Base-by-base conservation (phyloP, 2,797 vertebrate species). In the Danio jaintianensis region DNA sequence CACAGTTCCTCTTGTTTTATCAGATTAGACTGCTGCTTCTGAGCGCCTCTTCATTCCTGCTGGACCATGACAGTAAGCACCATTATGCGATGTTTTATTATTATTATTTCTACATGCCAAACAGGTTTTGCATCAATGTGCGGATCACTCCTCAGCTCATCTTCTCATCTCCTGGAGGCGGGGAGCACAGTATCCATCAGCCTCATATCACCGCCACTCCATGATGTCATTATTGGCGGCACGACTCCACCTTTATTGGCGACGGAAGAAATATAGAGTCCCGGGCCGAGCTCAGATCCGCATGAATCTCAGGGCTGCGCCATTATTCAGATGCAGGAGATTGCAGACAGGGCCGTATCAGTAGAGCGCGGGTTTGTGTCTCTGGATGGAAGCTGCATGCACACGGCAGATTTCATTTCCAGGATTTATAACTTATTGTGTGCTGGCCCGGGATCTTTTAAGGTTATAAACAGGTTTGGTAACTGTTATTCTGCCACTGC, bases 361-460 rank as follows among this genome's bases (percentile, higher is more conserved):
- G 75, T 67, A 47, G 7, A 8, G 5, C 1, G 43, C 40, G 61
- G 36, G 58, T 75, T 58, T 81, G 67, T 76, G 53, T 61, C 43
- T 38, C 15, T 38, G 43, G 55, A 78, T 48, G 10, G n/a, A 59
- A 45, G 52, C 55, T 66, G 38, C 53, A n/a, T 53, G 16, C n/a
- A 42, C 12, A 0, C 18, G 0, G 45, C 59, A 69, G 22, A 48
- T 86, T 83, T 76, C 66, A 79, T 85, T 84, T 80, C 20, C 53
- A 73, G 76, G 79, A 84, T 86, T 86, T 84, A 83, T 81, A 75
- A 71, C 61, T 63, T 75, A 82, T 61, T 63, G 72, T 74, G 67
- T 20, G 18, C 47, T 16, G 53, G 43, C 15, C 18, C 4, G 6
- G 55, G 45, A 52, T 83, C 66, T 71, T 68, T 56, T 66, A 43